These are phyloP conservation scores for Toxotes chatareus DNA, from an alignment of 2,113 vertebrate genomes.

Conservation along the genomic window DNA sequence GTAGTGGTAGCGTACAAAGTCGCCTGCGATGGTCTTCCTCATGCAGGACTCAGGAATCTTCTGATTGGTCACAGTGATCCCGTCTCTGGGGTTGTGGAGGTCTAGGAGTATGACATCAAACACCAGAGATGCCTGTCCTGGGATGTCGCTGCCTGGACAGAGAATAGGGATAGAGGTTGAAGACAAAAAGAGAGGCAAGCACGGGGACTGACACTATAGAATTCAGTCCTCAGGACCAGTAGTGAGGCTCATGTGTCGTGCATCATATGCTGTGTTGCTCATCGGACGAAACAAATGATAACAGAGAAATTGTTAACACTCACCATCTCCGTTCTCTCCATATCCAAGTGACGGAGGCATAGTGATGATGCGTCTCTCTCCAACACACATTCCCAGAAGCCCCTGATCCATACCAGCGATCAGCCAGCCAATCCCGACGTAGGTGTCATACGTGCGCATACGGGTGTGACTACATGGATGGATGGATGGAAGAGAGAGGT, in stretches of 20 bases:
- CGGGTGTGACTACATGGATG: conserved; percentile 89
- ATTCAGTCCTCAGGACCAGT: too few relatives aligned
- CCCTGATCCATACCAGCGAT: conserved; percentile 98
- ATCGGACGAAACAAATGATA: too few relatives aligned
- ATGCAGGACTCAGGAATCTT: conserved; percentile 86
- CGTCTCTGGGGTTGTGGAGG: conserved; percentile 96
- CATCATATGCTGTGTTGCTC: too few relatives aligned
- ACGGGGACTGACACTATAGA: too few relatives aligned
- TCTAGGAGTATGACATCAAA: conserved; percentile 95
- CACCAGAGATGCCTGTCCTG: conserved; percentile 94
- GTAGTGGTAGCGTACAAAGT: conserved; percentile 97
- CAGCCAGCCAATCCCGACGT: conserved; percentile 98
- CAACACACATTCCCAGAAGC: conserved; percentile 96
- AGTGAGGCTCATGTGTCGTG: too few relatives aligned
- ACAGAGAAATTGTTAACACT: conserved; percentile 22
- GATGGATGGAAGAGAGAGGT: neutral
- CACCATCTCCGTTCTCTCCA: conserved; percentile 96
- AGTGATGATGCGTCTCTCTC: conserved; percentile 93
- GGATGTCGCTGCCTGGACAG: conserved; percentile 93
- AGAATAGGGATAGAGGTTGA: neutral
- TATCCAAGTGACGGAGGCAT: conserved; percentile 95
- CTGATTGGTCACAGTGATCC: conserved; percentile 88
- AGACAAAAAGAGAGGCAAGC: too few relatives aligned
- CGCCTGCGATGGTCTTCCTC: conserved; percentile 87
- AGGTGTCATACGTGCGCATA: conserved; percentile 96